Percentiles rank a stretch among this genome's conserved stretches.
Evolutionary conservation across 1,140 invertebrate species (phyloP).

Genomic region (Portunus trituberculatus): DNA sequence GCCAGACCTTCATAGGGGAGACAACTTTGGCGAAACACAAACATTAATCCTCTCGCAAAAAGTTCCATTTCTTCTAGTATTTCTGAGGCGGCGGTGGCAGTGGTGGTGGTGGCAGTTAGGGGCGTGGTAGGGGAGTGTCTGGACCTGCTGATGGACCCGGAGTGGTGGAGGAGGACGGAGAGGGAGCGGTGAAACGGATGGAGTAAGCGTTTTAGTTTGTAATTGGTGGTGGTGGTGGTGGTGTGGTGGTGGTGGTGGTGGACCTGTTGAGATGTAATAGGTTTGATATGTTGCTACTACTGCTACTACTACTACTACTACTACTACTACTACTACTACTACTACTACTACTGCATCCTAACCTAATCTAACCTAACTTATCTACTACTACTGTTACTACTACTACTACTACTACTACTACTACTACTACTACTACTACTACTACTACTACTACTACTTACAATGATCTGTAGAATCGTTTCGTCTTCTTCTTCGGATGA

Average conservation of each 20-base stretch:
- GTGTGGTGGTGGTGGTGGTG: background rate
- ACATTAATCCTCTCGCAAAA: no score
- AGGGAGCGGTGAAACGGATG: background rate
- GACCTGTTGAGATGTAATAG: no score
- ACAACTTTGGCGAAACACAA: no score
- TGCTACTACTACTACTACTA: conserved; percentile 23
- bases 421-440: conserved; percentile 12
- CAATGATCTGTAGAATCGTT: no score
- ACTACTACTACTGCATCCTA: background rate
- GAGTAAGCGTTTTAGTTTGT: no score
- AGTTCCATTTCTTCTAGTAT: no score
- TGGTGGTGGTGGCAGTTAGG: background rate
- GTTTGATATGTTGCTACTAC: background rate
- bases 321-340: conserved; percentile 22
- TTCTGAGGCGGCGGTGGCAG: no score
- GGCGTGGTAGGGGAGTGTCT: background rate
- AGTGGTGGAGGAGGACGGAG: background rate
- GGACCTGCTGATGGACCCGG: no score
- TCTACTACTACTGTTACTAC: background rate
- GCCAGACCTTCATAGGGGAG: no score
- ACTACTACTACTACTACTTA: background rate
- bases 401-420: background rate
- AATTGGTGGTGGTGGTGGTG: background rate
- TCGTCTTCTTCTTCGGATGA: no score
- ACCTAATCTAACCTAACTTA: background rate